Evolutionary conservation across 2,113 vertebrate genomes (phyloP).

Genomic region (Pluvialis apricaria): DNA sequence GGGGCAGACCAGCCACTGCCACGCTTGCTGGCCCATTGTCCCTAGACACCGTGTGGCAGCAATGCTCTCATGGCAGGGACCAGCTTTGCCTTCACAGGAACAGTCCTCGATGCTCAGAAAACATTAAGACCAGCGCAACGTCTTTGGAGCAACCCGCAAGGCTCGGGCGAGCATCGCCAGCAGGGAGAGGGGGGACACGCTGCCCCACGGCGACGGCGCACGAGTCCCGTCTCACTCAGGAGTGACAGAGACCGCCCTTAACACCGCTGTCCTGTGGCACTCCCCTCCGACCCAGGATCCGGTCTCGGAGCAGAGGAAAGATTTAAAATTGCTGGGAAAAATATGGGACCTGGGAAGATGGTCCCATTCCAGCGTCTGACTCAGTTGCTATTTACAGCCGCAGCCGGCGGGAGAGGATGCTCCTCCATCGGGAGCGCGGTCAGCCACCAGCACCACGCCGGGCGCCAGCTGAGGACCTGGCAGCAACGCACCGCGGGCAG

Average conservation of each 20-base stretch:
- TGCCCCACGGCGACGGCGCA: fast-evolving
- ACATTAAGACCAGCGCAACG: fast-evolving
- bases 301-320: fast-evolving
- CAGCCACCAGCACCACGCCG: not conserved
- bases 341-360: not conserved
- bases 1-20: not conserved
- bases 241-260: not conserved
- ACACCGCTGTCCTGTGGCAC: fast-evolving
- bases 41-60: fast-evolving
- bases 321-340: not conserved
- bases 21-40: fast-evolving
- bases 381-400: not conserved
- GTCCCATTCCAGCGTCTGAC: not conserved
- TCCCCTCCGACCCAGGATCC: not conserved
- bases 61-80: not conserved
- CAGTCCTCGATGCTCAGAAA: fast-evolving
- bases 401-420: not conserved
- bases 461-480: slow-evolving; percentile 19
- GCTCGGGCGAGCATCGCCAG: fast-evolving
- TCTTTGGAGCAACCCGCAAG: fast-evolving
- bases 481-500: fast-evolving
- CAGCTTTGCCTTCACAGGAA: not conserved
- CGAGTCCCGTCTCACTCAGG: fast-evolving
- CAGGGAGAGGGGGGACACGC: not conserved
- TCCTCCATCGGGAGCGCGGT: not conserved